Evolutionary conservation across 2,888 invertebrate species (phyloP), one percentile per base, ranked within the genome.

Genomic region (Atethmia centrago): DNA sequence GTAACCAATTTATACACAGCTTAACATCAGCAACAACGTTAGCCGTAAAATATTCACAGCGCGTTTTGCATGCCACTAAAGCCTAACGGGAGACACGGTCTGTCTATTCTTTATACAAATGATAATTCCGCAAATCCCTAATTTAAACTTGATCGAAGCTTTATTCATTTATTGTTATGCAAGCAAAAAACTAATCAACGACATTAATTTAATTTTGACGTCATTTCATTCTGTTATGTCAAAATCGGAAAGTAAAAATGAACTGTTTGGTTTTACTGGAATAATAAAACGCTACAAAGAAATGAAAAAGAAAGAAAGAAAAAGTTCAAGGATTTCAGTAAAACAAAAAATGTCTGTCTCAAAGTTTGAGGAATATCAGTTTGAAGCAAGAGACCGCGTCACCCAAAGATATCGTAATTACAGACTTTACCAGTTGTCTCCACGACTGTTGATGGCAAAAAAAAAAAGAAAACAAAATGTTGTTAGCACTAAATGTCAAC

Each of bases 361-460:
- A 28, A 45, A 76, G 16, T 31, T 53, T 79, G 40, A 25, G 51
- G 47, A 80, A 73, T 61, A 80, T 65, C 74, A 21, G 16, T 81
- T 58, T 66, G 21, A 36, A 49, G 47, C 28, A 62, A 42, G 47
- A 55, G 65, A 61, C n/a, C 61, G 55, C 45, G 36, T 61, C 76
- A 49, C 55, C 61, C 76, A 61, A 65, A 65, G 21, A 42, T 77
- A 77, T 55, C 56, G 83, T 71, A 78, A 71, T 45, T 31, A 70
- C 71, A 83, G 55, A 78, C 67, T 67, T 80, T 83, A 80, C 80
- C 80, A 80, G 79, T 36, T 63, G 58, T 83, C 79, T 80, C 80
- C 80, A 83, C 19, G 83, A 63, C 80, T 80, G 71, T 53, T 62
- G 83, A 79, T 64, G 72, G 79, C 83, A 79, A 72, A 84, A 75